These are phyloP conservation scores for Agrilus planipennis DNA, from an alignment of 1,140 invertebrate species.

Conservation along the genomic window DNA sequence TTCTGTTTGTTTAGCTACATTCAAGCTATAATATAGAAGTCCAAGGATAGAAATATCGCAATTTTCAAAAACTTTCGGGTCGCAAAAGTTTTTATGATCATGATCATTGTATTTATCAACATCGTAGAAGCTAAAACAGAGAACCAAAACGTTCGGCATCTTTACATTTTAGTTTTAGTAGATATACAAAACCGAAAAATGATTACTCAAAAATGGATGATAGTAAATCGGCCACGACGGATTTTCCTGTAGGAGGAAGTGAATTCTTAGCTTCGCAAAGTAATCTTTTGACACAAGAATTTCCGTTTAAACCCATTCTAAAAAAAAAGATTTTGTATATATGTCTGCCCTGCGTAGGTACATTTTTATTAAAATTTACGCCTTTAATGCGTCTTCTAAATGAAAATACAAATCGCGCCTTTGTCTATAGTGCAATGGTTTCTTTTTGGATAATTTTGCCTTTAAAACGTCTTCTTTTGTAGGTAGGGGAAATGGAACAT, in stretches of 20 bases:
- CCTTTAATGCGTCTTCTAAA: conserved; percentile 10
- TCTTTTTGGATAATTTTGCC: conserved; percentile 5
- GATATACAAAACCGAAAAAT: background rate
- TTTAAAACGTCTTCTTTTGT: too few relatives aligned
- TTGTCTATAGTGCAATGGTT: conserved; percentile 12
- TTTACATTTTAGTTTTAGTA: background rate
- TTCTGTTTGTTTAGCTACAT: too few relatives aligned
- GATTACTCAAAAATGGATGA: conserved; percentile 51
- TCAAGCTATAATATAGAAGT: too few relatives aligned
- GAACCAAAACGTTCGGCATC: too few relatives aligned
- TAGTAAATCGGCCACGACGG: conserved; percentile 53
- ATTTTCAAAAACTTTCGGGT: too few relatives aligned
- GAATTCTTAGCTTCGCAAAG: conserved; percentile 52
- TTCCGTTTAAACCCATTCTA: conserved; percentile 51
- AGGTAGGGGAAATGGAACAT: conserved; percentile 22
- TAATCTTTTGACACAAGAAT: conserved; percentile 49
- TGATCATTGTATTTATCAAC: too few relatives aligned
- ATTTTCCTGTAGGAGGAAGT: conserved; percentile 44
- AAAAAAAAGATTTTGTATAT: background rate
- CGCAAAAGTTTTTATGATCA: too few relatives aligned
- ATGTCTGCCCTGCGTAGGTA: background rate
- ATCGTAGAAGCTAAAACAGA: too few relatives aligned
- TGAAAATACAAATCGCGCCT: conserved; percentile 14
- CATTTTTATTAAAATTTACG: too few relatives aligned
- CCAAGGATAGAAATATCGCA: too few relatives aligned